Base-by-base conservation (phyloP, 2,888 invertebrate genomes). In the Ligdia adustata region DNA sequence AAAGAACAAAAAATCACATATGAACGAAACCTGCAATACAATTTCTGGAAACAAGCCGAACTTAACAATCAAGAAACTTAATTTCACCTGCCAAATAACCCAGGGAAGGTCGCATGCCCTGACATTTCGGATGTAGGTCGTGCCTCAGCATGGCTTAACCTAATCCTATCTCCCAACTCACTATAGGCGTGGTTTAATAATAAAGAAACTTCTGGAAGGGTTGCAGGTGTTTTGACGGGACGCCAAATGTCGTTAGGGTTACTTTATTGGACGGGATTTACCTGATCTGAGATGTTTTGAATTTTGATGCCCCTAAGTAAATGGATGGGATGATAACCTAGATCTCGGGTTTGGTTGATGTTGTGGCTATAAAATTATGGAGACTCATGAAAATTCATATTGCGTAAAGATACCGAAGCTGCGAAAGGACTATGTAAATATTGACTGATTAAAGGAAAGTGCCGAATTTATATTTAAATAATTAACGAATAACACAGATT, bases 101-200 rank as follows among this genome's bases (percentile, higher is more conserved):
- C 53, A 49, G 54, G n/a, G n/a, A 51, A 65, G 66, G 68, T 64
- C 57, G 60, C 44, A 63, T 41, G 42, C 40, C 52, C 58, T 68
- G 68, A 61, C 70, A 72, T 68, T 73, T 70, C 52, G 58, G 53
- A 76, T 75, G 66, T 66, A 66, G 77, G 77, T 75, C 72, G 62
- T 42, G 38, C 57, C 63, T 41, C 46, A 41, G 41, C 37, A 40
- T 41, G 61, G 57, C 60, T 64, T 62, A 58, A 33, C 55, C 56
- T 72, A 68, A 72, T 67, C 68, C 71, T 61, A 62, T 63, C 62
- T 63, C 26, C 28, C 50, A 48, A 49, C 53, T 44, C 55, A 60
- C 57, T 66, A 69, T 57, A 56, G 58, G 53, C 53, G 60, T 42
- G 62, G 52, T 65, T 69, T 69, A 61, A 64, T 68, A 64, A 63